Conservation (phyloP, 2,888 invertebrate genomes). For the Microctonus brassicae region DNA sequence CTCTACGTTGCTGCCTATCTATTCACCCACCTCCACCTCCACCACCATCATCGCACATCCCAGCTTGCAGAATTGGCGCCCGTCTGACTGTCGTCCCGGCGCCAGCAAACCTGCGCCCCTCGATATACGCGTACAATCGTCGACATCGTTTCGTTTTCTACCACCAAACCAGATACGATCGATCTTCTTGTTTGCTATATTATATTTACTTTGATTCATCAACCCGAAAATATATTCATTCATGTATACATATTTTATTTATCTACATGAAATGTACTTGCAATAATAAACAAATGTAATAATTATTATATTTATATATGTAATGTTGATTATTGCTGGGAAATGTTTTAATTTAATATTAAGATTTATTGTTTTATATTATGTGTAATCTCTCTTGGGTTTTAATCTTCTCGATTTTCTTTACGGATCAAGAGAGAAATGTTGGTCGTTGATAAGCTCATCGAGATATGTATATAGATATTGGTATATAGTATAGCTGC, state of each 20-base stretch:
- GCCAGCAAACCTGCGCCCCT: slow-evolving; percentile 63
- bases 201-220: background rate
- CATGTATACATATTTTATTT: background rate
- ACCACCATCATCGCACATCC: slow-evolving; percentile 54
- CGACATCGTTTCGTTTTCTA: slow-evolving; percentile 43
- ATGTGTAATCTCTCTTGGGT: background rate
- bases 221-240: background rate
- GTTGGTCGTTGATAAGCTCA: slow-evolving; percentile 30
- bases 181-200: background rate
- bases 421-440: slow-evolving; percentile 24
- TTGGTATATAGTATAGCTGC: no score
- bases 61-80: slow-evolving; percentile 61
- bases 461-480: no score
- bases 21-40: slow-evolving; percentile 27
- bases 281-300: background rate
- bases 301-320: no score
- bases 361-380: background rate
- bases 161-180: slow-evolving; percentile 26
- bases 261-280: background rate
- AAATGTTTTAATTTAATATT: background rate
- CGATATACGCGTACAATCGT: slow-evolving; percentile 46
- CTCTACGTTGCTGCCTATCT: slow-evolving; percentile 18
- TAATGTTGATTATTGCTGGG: no score
- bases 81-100: slow-evolving; percentile 68
- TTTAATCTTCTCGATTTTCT: slow-evolving; percentile 15